Evolutionary conservation across 64 coral and sea anemone species (phyloP).

Genomic region (Pocillopora verrucosa): DNA sequence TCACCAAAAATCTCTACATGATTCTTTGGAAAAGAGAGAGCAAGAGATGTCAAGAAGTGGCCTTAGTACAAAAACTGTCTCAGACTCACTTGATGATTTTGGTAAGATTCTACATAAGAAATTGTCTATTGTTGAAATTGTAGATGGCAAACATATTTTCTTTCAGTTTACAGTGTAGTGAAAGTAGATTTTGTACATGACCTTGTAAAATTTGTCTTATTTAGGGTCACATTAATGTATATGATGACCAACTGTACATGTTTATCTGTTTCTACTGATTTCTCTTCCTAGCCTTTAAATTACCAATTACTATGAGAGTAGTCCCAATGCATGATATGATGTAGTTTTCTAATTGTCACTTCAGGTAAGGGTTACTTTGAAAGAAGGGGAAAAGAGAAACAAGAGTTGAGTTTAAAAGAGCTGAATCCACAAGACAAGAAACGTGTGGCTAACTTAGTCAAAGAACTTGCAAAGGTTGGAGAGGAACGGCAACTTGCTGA

Average conservation of each 20-base stretch:
- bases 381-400: constrained; percentile 2
- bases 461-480: constrained; percentile 90
- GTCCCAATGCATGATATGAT: too few species aligned
- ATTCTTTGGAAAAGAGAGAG: background rate
- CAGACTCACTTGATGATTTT: background rate
- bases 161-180: too few species aligned
- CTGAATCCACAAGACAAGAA: constrained; percentile 91
- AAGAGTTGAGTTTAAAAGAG: constrained; percentile 73
- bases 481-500: constrained; percentile 85
- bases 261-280: background rate
- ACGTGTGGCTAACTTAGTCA: constrained; percentile 92
- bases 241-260: background rate
- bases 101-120: background rate
- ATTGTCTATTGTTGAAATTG: background rate
- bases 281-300: background rate
- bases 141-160: too few species aligned
- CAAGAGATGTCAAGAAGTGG: background rate
- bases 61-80: background rate
- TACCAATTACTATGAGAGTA: too few species aligned
- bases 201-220: too few species aligned
- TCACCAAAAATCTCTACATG: background rate
- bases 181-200: too few species aligned
- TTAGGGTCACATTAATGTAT: background rate
- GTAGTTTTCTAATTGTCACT: background rate
- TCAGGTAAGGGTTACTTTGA: background rate